Conservation (phyloP, 2,888 invertebrate species). For the Pandemis cinnamomeana region DNA sequence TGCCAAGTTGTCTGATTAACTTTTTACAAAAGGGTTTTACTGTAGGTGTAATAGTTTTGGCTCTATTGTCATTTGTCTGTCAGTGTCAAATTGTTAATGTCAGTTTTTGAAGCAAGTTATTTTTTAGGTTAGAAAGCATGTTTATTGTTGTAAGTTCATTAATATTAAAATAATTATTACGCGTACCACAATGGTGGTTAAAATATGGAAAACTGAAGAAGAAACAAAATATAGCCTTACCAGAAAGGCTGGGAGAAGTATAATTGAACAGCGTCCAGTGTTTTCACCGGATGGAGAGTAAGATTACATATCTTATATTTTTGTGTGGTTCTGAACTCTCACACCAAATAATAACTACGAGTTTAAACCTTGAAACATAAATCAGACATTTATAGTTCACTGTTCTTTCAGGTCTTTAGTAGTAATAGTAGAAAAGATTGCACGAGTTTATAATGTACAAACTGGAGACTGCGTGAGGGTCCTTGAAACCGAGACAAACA, state of each 20-base stretch:
- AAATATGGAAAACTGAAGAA: conserved; percentile 47
- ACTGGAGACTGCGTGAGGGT: conserved; percentile 74
- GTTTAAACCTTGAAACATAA: neutral
- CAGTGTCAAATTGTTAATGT: neutral
- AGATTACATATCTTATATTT: conserved; percentile 43
- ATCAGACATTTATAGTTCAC: neutral
- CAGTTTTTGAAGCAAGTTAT: conserved; percentile 19
- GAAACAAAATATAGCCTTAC: conserved; percentile 65
- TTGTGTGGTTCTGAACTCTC: neutral
- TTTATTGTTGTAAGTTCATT: conserved; percentile 6
- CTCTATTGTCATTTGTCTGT: neutral
- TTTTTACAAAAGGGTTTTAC: neutral
- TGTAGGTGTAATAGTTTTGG: neutral
- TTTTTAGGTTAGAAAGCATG: conserved; percentile 66
- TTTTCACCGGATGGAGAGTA: conserved; percentile 82
- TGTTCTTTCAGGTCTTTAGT: conserved; percentile 67
- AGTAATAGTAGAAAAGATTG: conserved; percentile 75
- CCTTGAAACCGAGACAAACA: conserved; percentile 68
- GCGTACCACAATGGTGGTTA: conserved; percentile 66
- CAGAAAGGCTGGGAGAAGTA: conserved; percentile 79
- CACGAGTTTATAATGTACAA: conserved; percentile 75
- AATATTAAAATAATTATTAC: neutral
- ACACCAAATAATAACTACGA: too few species aligned
- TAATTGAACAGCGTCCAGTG: conserved; percentile 73
- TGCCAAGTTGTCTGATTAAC: neutral